Percentiles rank a stretch among this genome's conserved stretches.
Evolutionary conservation across 2,888 invertebrate species (phyloP).

Genomic region (Arctia plantaginis): DNA sequence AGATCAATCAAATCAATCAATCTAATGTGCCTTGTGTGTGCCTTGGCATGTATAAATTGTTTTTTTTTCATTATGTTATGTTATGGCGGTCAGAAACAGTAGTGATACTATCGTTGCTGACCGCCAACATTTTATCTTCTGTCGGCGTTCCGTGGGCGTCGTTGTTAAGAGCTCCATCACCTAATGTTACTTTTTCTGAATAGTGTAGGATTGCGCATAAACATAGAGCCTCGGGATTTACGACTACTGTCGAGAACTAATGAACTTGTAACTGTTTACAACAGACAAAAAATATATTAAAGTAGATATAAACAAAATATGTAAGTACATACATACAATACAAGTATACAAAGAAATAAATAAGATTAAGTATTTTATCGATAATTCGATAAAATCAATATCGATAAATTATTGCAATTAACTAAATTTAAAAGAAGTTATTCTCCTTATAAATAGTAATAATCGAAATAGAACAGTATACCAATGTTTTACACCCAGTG

Average conservation of each 20-base stretch:
- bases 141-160: background rate
- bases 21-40: background rate
- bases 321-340: too few species aligned
- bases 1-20: too few species aligned
- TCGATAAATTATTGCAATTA: too few species aligned
- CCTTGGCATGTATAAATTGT: background rate
- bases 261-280: background rate
- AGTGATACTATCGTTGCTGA: background rate
- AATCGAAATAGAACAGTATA: too few species aligned
- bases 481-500: too few species aligned
- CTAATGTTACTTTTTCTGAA: background rate
- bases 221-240: background rate
- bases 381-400: too few species aligned
- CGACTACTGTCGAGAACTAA: background rate
- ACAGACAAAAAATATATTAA: too few species aligned
- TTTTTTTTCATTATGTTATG: background rate
- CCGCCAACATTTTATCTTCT: background rate
- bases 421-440: too few species aligned
- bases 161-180: background rate
- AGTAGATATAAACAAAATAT: too few species aligned
- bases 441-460: too few species aligned
- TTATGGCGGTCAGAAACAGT: background rate
- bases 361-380: too few species aligned
- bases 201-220: background rate
- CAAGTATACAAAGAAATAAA: too few species aligned